phyloP scores from a whole-genome alignment of 64 coral and sea anemone species.

The Porites lutea region DNA sequence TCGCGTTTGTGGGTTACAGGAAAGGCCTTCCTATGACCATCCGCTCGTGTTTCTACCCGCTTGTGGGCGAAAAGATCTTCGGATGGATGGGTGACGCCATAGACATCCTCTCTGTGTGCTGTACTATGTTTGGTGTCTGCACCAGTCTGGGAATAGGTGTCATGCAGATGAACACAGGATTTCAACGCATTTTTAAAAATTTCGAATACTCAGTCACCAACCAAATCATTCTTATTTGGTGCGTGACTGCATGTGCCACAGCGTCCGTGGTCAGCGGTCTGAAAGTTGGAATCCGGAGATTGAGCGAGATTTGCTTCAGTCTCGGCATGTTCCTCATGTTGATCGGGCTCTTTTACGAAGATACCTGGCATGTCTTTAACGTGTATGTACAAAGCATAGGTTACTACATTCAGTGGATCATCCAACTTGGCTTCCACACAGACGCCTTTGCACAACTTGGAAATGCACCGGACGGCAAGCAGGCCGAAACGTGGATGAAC shows the following conservation, averaged over 20 bases:
- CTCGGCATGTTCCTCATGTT: conserved; percentile 63
- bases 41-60: conserved; percentile 78
- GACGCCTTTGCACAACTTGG: conserved; percentile 76
- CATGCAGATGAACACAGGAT: conserved; percentile 65
- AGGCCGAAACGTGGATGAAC: conserved; percentile 58
- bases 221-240: conserved; percentile 74
- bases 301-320: conserved; percentile 68
- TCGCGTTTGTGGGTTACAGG: conserved; percentile 59
- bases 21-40: conserved; percentile 77
- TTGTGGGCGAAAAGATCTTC: conserved; percentile 69
- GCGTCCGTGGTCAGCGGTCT: conserved; percentile 66
- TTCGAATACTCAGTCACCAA: neutral
- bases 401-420: conserved; percentile 59
- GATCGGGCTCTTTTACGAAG: conserved; percentile 34
- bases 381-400: conserved; percentile 65
- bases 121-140: conserved; percentile 82
- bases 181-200: conserved; percentile 35
- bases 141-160: conserved; percentile 80
- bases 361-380: conserved; percentile 63
- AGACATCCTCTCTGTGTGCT: conserved; percentile 71
- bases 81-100: conserved; percentile 70
- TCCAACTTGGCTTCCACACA: conserved; percentile 77
- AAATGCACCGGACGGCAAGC: conserved; percentile 57
- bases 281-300: conserved; percentile 61
- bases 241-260: conserved; percentile 51